Percentiles rank a stretch among this genome's conserved stretches.
Evolutionary conservation across 2,888 invertebrate genomes (phyloP).

Genomic region (Eupithecia dodoneata): DNA sequence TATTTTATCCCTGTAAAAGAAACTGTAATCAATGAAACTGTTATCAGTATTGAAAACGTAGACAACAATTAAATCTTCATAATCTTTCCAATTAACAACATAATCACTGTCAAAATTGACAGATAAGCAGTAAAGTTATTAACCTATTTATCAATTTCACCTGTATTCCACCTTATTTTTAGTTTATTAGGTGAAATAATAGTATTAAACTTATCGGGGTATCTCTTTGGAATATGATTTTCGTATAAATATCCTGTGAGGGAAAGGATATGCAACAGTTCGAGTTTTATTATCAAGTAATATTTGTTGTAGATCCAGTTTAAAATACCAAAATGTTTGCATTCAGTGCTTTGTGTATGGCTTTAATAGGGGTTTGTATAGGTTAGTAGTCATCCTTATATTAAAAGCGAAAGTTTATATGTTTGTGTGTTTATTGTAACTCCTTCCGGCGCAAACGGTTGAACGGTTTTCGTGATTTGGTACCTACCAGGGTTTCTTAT

Average conservation of each 20-base stretch:
- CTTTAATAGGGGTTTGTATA: conserved; percentile 10
- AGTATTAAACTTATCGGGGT: not conserved
- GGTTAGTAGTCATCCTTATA: conserved; percentile 12
- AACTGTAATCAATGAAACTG: not conserved
- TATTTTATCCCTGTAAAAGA: not conserved
- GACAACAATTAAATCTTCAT: not conserved
- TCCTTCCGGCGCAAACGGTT: not conserved
- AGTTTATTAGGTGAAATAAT: conserved; percentile 7
- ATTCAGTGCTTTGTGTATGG: conserved; percentile 5
- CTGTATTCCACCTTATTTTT: not conserved
- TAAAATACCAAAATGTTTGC: conserved; percentile 16
- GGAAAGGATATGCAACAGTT: conserved; percentile 18
- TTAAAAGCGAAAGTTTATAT: too few species aligned
- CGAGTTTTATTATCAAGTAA: not conserved
- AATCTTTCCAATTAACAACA: not conserved
- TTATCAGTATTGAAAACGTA: not conserved
- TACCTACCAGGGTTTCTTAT: not conserved
- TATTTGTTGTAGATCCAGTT: not conserved
- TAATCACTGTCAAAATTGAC: not conserved
- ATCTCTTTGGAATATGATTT: conserved; percentile 15
- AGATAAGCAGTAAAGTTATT: not conserved
- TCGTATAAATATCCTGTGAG: conserved; percentile 23
- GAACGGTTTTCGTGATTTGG: not conserved
- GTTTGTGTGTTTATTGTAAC: not conserved
- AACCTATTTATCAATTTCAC: conserved; percentile 15